Base-by-base conservation (phyloP, 30 jellyfish, hydroid and myxozoan species). In the Cassiopea xamachana region DNA sequence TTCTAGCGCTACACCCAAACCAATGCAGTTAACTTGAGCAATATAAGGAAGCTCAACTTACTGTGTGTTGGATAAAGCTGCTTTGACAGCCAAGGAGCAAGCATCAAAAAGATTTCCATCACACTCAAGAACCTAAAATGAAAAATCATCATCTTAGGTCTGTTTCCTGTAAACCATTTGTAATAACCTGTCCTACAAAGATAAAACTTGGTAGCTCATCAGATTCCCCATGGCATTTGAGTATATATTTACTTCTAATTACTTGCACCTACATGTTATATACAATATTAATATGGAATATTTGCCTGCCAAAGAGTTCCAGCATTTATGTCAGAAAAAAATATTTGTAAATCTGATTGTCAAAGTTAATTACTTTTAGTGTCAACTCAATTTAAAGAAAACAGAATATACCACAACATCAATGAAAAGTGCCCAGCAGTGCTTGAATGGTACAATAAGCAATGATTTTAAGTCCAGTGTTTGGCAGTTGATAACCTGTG, bases 31-130 rank as follows among this genome's bases (percentile, higher is more conserved):
- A 27, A 27, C 39, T 0, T 27, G 39, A 27, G 39, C 39, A 27
- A 27, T 27, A 27, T 27, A 27, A 27, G 39, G 39, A 27, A 27
- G 39, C 39, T 27, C 39, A 50, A 88, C 94, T 79, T 50, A 93
- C 98, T 84, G 67, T 8, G 98, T 79, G 77, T 88, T 76, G 76
- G 77, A 44, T 18, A 95, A 77, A 15, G 99, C 99, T 16, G 99
- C 99, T 77, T 95, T 95, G 27, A 91, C 94, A 1, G 95, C 99
- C 16, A 95, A 69, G 7, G 96, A 88, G n/a, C 91, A 67, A 2
- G 97, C 92, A 81, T 95, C 99, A 27, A 89, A 82, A 16, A 95
- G 89, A 85, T 95, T 95, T 27, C 99, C 99, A 49, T 91, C 99
- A 88, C 90, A 91, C 71, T 91, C 97, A 77, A 95, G 84, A 73